Base-by-base conservation (phyloP, 2,888 invertebrate genomes). In the Drosophila prostipennis region DNA sequence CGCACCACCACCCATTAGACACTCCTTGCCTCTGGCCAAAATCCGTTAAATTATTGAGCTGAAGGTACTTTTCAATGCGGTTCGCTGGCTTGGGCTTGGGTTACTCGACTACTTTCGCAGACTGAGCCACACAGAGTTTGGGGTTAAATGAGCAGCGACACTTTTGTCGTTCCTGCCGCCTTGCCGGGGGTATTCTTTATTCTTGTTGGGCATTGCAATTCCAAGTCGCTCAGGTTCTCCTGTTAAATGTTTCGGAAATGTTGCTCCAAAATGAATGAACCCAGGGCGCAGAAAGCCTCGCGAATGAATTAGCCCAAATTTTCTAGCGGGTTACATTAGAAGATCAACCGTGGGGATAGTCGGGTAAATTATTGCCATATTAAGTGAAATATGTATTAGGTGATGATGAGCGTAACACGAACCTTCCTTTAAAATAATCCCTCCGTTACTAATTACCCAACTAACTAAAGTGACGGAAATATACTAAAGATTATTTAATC, bases 31-130 rank as follows among this genome's bases (percentile, higher is more conserved):
- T 71, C 74, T 65, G 68, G 79, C 80, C 80, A 71, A 89, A 89
- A 90, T 89, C 88, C 87, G 89, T 80, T 89, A 87, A 90, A 89
- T 90, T 90, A 89, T 89, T 84, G 87, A 80, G 74, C 86, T 81
- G 80, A 89, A 89, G 89, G 85, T 89, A 77, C 76, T 80, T 85
- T 87, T 79, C 80, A 87, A 85, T 85, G 86, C 82, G 87, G 82
- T 84, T 85, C 82, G 84, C 74, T 82, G 46, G 61, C 51, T 60
- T 48, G 61, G 53, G 65, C 46, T 46, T 48, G 61, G 53, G 58
- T 57, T 49, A 54, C 64, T 45, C 52, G 39, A 45, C 34, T 42
- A 40, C 56, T 57, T 34, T 26, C 29, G 59, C 45, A 45, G 56
- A 40, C 68, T 69, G 69, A 65, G 64, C 65, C 69, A 36, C 58